phyloP scores from a whole-genome alignment of 2,888 invertebrate species.

The Euplexia lucipara region DNA sequence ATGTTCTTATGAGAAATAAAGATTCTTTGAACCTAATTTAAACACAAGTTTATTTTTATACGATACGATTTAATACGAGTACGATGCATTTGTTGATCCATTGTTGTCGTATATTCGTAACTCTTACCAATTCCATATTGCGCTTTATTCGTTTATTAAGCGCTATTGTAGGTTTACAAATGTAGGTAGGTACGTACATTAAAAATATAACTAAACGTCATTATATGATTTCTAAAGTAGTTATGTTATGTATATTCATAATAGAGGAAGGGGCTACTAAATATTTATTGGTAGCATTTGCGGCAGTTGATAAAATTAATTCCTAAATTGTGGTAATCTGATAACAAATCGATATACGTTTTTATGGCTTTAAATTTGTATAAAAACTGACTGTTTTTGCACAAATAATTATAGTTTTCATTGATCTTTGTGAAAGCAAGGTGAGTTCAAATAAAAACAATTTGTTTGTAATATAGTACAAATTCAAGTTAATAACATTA shows the following conservation, averaged over 20 bases:
- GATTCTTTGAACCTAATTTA: too few relatives aligned
- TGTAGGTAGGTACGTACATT: too few relatives aligned
- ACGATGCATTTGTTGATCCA: conserved; percentile 5
- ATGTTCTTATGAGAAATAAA: too few relatives aligned
- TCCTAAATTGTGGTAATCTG: conserved; percentile 42
- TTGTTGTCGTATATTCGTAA: conserved; percentile 8
- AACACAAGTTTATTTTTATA: too few relatives aligned
- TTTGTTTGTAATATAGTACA: background rate
- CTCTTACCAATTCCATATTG: conserved; percentile 11
- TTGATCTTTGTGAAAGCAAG: conserved; percentile 51
- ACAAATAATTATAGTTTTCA: conserved; percentile 44
- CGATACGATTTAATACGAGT: too few relatives aligned
- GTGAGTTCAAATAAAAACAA: conserved; percentile 43
- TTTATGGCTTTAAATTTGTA: conserved; percentile 61
- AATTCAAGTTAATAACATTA: background rate
- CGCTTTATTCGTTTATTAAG: conserved; percentile 2
- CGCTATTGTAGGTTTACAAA: background rate
- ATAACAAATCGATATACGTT: conserved; percentile 42
- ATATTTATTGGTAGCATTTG: conserved; percentile 42
- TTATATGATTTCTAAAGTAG: background rate
- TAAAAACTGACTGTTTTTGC: conserved; percentile 53
- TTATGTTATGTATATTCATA: background rate
- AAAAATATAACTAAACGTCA: background rate
- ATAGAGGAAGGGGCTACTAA: conserved; percentile 35
- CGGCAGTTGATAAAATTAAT: conserved; percentile 44